phyloP scores from a whole-genome alignment of 2,113 vertebrate genomes.

The Pungitius pungitius region DNA sequence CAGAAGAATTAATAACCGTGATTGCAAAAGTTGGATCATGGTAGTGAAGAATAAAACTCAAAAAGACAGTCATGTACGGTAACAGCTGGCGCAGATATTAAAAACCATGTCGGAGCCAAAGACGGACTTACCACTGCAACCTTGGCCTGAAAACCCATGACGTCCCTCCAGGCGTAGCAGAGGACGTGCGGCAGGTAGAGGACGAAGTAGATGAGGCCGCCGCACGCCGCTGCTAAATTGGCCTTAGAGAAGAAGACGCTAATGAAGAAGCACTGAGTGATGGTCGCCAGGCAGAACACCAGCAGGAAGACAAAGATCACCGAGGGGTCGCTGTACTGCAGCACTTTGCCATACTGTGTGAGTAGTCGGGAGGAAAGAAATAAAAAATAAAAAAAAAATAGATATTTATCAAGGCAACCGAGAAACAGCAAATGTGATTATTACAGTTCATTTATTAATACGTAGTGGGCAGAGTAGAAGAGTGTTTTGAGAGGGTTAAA shows the following conservation, averaged over 20 bases:
- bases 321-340: conserved; percentile 93
- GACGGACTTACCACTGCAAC: conserved; percentile 86
- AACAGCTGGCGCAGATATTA: conserved; percentile 37
- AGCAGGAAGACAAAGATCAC: conserved; percentile 94
- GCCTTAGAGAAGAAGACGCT: conserved; percentile 96
- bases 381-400: not conserved
- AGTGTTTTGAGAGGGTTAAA: not conserved
- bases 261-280: conserved; percentile 96
- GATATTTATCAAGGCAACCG: not conserved
- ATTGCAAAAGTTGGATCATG: conserved; percentile 23
- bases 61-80: conserved; percentile 8
- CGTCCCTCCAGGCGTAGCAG: conserved; percentile 93
- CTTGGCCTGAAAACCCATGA: conserved; percentile 87
- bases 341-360: conserved; percentile 88
- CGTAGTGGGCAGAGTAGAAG: conserved; percentile 44
- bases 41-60: not conserved
- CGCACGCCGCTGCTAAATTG: conserved; percentile 95
- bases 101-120: conserved; percentile 30
- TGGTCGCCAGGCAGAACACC: conserved; percentile 89
- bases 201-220: conserved; percentile 94
- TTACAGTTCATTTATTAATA: conserved; percentile 26
- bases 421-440: conserved; percentile 34
- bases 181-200: conserved; percentile 93
- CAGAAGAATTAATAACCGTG: not conserved
- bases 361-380: not conserved